Evolutionary conservation across 2,113 vertebrate species (phyloP).

Genomic region (Pelmatolapia mariae): DNA sequence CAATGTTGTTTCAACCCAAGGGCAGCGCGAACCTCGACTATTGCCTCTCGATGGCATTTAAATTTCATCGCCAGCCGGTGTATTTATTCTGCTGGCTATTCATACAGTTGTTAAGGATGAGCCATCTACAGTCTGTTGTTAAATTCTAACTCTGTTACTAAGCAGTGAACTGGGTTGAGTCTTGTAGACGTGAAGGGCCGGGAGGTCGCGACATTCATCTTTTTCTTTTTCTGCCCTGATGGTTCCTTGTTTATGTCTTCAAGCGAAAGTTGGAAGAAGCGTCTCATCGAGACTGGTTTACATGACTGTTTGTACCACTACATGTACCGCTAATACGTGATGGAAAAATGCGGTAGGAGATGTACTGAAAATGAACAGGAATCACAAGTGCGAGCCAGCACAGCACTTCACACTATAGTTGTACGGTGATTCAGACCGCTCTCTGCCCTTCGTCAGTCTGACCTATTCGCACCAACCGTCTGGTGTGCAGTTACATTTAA

Average conservation of each 20-base stretch:
- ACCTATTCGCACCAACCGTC: background rate
- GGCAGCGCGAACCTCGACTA: background rate
- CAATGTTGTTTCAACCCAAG: background rate
- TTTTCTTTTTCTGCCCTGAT: background rate
- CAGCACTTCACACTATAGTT: background rate
- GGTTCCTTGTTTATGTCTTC: background rate
- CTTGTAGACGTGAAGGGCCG: background rate
- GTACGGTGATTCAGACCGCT: background rate
- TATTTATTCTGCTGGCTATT: background rate
- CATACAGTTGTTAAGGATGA: background rate
- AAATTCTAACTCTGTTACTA: background rate
- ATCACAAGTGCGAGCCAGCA: background rate
- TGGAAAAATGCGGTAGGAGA: background rate
- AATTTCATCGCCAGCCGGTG: background rate
- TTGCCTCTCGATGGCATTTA: background rate
- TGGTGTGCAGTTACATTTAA: background rate
- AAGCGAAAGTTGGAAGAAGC: background rate
- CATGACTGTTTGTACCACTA: background rate
- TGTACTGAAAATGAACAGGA: background rate
- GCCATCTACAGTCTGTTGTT: background rate
- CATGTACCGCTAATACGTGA: background rate
- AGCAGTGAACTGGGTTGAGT: background rate
- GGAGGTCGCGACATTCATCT: rapidly evolving
- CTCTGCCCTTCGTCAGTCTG: background rate
- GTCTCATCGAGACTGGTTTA: background rate